Evolutionary conservation across 2,888 invertebrate genomes (phyloP).

Genomic region (Miltochrista miniata): DNA sequence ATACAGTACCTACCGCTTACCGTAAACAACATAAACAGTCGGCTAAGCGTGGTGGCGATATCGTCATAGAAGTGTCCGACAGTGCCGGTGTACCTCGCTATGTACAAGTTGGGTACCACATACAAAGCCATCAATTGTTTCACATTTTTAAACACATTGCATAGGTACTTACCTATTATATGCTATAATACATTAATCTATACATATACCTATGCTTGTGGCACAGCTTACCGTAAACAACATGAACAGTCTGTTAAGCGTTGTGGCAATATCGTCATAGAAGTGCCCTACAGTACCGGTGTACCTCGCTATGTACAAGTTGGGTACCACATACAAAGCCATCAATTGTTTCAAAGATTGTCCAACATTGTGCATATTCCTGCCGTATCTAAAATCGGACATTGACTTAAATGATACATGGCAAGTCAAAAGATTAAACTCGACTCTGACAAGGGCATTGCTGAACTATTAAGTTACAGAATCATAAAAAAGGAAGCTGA

Average conservation of each 20-base stretch:
- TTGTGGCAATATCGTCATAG: conserved; percentile 55
- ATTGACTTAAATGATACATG: too few species aligned
- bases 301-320: conserved; percentile 40
- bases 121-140: conserved; percentile 48
- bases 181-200: too few species aligned
- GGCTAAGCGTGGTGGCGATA: conserved; percentile 49
- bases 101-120: conserved; percentile 42
- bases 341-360: conserved; percentile 50
- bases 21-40: conserved; percentile 44
- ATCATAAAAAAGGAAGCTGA: too few species aligned
- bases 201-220: too few species aligned
- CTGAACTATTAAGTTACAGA: too few species aligned
- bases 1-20: too few species aligned
- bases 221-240: conserved; percentile 43
- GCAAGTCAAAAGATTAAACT: too few species aligned
- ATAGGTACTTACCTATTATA: too few species aligned
- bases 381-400: conserved; percentile 32
- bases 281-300: conserved; percentile 48
- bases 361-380: conserved; percentile 33
- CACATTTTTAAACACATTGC: too few species aligned
- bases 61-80: conserved; percentile 54
- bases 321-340: conserved; percentile 45
- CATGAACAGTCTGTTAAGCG: conserved; percentile 44
- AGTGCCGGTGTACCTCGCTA: conserved; percentile 43
- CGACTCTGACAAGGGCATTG: too few species aligned